A percentile compares a stretch with the other conserved stretches of the same genome.
These are phyloP conservation scores for Nicator chloris DNA, from an alignment of 2,113 vertebrate genomes.

Conservation along the genomic window DNA sequence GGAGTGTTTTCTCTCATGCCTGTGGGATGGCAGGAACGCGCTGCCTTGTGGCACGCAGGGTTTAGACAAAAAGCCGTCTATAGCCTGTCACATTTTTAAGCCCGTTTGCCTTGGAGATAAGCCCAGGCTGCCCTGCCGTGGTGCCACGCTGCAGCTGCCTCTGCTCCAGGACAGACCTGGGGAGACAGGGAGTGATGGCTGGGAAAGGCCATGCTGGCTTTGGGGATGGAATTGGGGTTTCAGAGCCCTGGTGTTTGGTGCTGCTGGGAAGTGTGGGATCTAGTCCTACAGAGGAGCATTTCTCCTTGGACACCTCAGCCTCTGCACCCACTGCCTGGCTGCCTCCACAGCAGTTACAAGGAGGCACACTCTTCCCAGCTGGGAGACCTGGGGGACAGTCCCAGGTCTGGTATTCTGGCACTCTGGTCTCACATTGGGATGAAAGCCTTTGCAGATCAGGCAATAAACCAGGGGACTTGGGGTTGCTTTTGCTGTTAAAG, in stretches of 20 bases:
- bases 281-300: background rate
- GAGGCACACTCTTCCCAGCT: background rate
- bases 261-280: background rate
- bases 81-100: background rate
- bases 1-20: background rate
- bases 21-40: background rate
- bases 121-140: background rate
- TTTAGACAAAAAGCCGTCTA: background rate
- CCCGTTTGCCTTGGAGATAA: background rate
- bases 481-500: background rate
- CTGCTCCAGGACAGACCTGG: fast-evolving
- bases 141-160: background rate
- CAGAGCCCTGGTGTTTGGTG: fast-evolving
- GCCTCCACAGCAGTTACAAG: background rate
- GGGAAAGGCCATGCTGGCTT: fast-evolving
- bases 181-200: fast-evolving
- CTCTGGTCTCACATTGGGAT: background rate
- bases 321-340: fast-evolving
- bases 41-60: background rate
- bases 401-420: background rate
- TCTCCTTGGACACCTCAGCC: background rate
- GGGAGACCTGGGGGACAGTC: background rate
- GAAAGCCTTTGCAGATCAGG: background rate
- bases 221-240: background rate
- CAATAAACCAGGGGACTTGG: background rate